These are phyloP conservation scores for Epirrhoe tristata DNA, from an alignment of 2,888 invertebrate genomes.

Conservation along the genomic window DNA sequence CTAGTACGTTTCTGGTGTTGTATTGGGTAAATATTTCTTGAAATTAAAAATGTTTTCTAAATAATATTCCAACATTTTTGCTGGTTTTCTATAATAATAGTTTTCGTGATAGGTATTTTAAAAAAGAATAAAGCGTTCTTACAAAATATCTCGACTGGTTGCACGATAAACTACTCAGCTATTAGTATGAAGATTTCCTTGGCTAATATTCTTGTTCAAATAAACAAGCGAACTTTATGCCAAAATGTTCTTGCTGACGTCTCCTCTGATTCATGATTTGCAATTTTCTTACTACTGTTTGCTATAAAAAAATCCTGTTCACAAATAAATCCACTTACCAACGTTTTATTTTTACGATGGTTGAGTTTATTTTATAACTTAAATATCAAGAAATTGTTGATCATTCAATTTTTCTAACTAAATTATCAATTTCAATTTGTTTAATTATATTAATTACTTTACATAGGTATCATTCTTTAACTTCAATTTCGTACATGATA, in stretches of 20 bases:
- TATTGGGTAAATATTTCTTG: constrained; percentile 36
- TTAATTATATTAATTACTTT: too few relatives aligned
- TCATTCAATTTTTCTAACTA: not conserved
- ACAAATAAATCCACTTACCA: not conserved
- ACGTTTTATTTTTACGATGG: not conserved
- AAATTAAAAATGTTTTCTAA: constrained; percentile 1
- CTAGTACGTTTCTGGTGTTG: constrained; percentile 15
- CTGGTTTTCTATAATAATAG: not conserved
- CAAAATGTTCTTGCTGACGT: constrained; percentile 26
- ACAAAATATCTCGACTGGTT: not conserved
- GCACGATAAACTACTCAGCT: not conserved
- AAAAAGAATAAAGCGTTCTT: not conserved
- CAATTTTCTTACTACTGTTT: constrained; percentile 3
- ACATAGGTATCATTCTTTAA: too few relatives aligned
- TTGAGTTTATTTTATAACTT: too few relatives aligned
- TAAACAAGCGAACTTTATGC: constrained; percentile 30
- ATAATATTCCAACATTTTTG: not conserved
- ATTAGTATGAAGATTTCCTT: constrained; percentile 15
- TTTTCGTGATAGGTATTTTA: not conserved
- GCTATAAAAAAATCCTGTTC: not conserved
- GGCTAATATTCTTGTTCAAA: constrained; percentile 16
- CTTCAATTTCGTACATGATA: not conserved
- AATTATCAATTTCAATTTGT: not conserved
- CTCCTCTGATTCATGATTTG: constrained; percentile 35
- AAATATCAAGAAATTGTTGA: too few relatives aligned